A percentile compares a stretch with the other conserved stretches of the same genome.
Conservation (phyloP, 1,140 invertebrate species). For the Apis dorsata region DNA sequence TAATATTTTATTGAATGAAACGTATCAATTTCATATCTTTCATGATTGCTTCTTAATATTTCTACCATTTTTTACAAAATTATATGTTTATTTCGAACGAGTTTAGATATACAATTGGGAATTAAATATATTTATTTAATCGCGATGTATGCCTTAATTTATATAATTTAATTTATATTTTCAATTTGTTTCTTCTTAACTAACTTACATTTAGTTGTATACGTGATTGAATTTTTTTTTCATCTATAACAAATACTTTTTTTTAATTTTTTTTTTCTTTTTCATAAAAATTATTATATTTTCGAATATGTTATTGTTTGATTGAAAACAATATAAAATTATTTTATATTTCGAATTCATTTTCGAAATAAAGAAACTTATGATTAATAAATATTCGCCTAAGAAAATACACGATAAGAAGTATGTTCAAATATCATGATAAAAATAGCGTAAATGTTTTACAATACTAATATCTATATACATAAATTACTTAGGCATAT, state of each 20-base stretch:
- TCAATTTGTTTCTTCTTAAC: neutral
- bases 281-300: neutral
- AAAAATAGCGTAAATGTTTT: conserved; percentile 3
- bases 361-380: neutral
- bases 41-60: neutral
- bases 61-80: conserved; percentile 21
- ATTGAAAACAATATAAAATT: neutral
- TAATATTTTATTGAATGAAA: neutral
- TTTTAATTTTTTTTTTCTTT: neutral
- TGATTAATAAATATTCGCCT: neutral
- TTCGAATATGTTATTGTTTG: neutral
- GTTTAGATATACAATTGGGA: neutral
- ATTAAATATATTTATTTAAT: neutral
- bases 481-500: conserved; percentile 4
- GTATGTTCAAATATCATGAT: neutral
- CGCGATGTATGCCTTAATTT: neutral
- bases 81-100: conserved; percentile 35
- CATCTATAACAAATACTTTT: neutral
- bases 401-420: conserved; percentile 21
- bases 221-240: neutral
- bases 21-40: neutral
- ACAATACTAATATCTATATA: neutral
- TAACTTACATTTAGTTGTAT: neutral
- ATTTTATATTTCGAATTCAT: neutral
- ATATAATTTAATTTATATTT: neutral